Evolutionary conservation across 2,888 invertebrate species (phyloP), one percentile per base, ranked within the genome.

Genomic region (Thymelicus acteon): DNA sequence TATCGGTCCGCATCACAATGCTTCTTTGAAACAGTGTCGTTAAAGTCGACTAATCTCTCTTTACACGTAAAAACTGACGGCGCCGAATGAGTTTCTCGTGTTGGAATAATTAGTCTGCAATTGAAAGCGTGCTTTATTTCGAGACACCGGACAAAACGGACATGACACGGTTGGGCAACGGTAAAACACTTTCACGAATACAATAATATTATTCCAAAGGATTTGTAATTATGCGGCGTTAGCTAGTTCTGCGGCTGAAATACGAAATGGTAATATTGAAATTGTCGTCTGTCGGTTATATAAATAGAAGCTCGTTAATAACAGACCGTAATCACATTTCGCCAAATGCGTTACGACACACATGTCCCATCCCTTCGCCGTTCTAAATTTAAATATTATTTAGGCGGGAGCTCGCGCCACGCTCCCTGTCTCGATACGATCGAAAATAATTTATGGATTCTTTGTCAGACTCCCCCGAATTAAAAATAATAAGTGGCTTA

Each of bases 81-180:
- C 82, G 79, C 87, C 88, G 90, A 92, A 93, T 91, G 92, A 88
- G 90, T 90, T 92, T 90, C 91, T 93, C 93, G 91, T 93, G 93
- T 92, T 86, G 85, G 90, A 90, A 93, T 93, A 93, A 93, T 93
- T 93, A 93, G 91, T 92, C 85, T 91, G 89, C 92, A 92, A 93
- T 93, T 93, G 92, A 92, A 92, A 90, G 92, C 90, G 88, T 88
- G 91, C 91, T 89, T 93, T 92, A 93, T 92, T 93, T 92, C 88
- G 90, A 89, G 87, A 85, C 85, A 83, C 87, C 82, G 87, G 87
- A 90, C 91, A 86, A 86, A 88, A 90, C 85, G 91, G 88, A 89
- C 90, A 87, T 82, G 88, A 88, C 92, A 87, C 86, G 89, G 89
- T 90, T 90, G 87, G 87, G 83, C 90, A 92, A 91, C 91, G 90